Evolutionary conservation across 2,888 invertebrate genomes (phyloP), one percentile per base, ranked within the genome.

Genomic region (Tipula unca): DNA sequence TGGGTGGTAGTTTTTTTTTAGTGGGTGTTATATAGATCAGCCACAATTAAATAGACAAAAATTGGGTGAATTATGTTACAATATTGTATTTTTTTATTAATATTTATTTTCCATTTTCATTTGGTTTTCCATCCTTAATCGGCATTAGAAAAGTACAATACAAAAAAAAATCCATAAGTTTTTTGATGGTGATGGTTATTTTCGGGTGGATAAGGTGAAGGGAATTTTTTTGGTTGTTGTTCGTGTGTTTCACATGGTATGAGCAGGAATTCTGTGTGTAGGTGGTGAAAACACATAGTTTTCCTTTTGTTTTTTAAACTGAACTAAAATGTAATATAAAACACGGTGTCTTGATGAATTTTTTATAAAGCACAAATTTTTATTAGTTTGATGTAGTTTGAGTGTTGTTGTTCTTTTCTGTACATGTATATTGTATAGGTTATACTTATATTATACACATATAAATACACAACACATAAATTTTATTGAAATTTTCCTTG

Each of bases 331-430:
- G 69, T 69, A 69, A 69, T 69, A 69, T 69, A 69, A 69, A 69
- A 69, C 69, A 69, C 35, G 83, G 83, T 83, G 83, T 83, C 83
- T 83, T 83, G 83, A 83, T 83, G 83, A 83, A 83, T 83, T 83
- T 83, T 83, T 83, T 83, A 83, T 83, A 83, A 29, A 32, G 83
- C 83, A 83, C 83, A 83, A 32, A 83, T 32, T 35, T 83, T 83
- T 29, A 82, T 25, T 32, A 35, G 29, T 83, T 32, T 83, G 83
- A 83, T 83, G 29, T 83, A 83, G 29, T 32, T 32, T 29, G 1
- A 69, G 32, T 83, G 29, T 82, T 83, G 83, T 83, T 32, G n/a
- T 83, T 32, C 10, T 83, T 32, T 32, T 83, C 32, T 83, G 32
- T 83, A 29, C 14, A 82, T 29, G 13, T 10, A 20, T 6, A 29